Conservation (phyloP, 2,113 vertebrate genomes). For the Lagopus muta region DNA sequence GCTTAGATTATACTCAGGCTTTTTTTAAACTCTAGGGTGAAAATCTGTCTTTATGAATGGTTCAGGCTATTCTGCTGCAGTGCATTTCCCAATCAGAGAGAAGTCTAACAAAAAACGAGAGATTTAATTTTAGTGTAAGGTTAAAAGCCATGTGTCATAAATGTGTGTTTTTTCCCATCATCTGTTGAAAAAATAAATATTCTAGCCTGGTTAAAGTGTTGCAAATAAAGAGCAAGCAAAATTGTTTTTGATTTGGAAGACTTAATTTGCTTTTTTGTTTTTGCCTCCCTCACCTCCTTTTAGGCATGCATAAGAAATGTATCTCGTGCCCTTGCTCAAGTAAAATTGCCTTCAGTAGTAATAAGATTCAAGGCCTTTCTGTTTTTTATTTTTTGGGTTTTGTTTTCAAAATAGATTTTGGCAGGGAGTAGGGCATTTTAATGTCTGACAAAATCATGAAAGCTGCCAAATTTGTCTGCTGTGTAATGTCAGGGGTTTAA, state of each 20-base stretch:
- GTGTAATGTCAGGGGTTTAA: slow-evolving; percentile 27
- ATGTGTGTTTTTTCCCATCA: rapidly evolving
- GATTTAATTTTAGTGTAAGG: background rate
- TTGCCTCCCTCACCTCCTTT: rapidly evolving
- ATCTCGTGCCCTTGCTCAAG: background rate
- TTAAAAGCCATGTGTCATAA: background rate
- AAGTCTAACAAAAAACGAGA: background rate
- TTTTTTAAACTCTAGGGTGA: background rate
- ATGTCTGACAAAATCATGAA: background rate
- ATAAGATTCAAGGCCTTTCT: background rate
- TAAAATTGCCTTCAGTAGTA: slow-evolving; percentile 14
- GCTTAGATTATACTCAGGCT: background rate
- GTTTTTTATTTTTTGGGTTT: background rate
- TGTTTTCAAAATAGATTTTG: slow-evolving; percentile 44
- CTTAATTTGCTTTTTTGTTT: background rate
- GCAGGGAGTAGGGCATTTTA: slow-evolving; percentile 17
- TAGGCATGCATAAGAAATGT: background rate
- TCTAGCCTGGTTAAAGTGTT: background rate
- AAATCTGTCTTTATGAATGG: background rate
- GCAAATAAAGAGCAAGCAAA: background rate
- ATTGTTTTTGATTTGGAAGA: background rate
- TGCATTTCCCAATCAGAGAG: background rate
- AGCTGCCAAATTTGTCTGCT: slow-evolving; percentile 48
- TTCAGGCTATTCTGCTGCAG: background rate
- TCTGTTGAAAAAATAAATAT: background rate